These are phyloP conservation scores for Sarcophaga subvicina DNA, from an alignment of 2,888 invertebrate genomes.

Conservation along the genomic window DNA sequence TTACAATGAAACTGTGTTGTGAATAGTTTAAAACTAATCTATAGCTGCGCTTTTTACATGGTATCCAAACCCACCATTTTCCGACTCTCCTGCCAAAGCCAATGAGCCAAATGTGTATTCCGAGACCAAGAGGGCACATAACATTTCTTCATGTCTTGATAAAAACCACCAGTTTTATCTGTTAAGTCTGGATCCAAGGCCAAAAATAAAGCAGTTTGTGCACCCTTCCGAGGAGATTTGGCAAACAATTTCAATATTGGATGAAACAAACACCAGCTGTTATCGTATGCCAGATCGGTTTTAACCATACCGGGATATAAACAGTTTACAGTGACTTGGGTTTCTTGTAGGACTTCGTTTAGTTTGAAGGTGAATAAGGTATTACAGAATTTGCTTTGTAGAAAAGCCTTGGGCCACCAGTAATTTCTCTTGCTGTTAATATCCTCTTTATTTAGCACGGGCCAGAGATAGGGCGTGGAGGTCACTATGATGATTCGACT, in stretches of 20 bases:
- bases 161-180: constrained; percentile 57
- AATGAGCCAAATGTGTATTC: constrained; percentile 43
- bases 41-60: not conserved
- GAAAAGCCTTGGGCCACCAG: constrained; percentile 43
- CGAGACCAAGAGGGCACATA: constrained; percentile 49
- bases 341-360: constrained; percentile 15
- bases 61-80: constrained; percentile 46
- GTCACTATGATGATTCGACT: constrained; percentile 51
- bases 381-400: constrained; percentile 60
- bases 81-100: constrained; percentile 63
- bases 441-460: constrained; percentile 52
- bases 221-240: constrained; percentile 44
- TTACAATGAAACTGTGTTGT: no score
- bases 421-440: constrained; percentile 52
- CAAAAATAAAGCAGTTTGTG: constrained; percentile 59
- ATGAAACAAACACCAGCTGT: constrained; percentile 58
- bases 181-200: constrained; percentile 55
- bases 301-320: constrained; percentile 57
- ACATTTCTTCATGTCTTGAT: constrained; percentile 45
- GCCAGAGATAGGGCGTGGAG: constrained; percentile 29
- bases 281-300: constrained; percentile 52
- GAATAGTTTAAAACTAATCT: not conserved
- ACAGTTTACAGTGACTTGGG: constrained; percentile 57
- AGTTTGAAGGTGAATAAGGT: constrained; percentile 48
- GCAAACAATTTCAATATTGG: constrained; percentile 45